Percentiles rank a stretch among this genome's conserved stretches.
Conservation (phyloP, 2,797 vertebrate species). For the Alcedo atthis region DNA sequence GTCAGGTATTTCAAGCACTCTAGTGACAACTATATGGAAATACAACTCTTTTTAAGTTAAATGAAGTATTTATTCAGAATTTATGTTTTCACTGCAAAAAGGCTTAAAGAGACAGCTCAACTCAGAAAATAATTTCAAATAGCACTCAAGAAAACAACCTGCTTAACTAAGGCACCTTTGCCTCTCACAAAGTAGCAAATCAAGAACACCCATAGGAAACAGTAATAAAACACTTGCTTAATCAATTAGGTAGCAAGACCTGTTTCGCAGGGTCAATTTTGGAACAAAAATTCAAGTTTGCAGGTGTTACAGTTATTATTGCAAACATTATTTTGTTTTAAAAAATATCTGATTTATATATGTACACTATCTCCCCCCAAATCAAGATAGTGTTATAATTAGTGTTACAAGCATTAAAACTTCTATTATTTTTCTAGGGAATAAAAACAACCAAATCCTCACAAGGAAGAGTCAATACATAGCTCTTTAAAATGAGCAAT, state of each 20-base stretch:
- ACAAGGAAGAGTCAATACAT: neutral
- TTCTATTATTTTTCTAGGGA: neutral
- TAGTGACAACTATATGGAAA: constrained; percentile 20
- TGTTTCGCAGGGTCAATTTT: neutral
- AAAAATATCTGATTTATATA: neutral
- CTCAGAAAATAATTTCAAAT: constrained; percentile 18
- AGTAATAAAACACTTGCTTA: neutral
- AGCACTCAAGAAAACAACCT: constrained; percentile 26
- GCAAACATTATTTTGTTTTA: neutral
- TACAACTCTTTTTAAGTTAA: constrained; percentile 36
- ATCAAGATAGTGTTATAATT: neutral
- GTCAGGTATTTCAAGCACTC: neutral
- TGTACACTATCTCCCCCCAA: rapidly evolving
- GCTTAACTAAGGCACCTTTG: constrained; percentile 2
- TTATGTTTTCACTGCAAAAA: constrained; percentile 16
- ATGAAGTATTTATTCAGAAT: neutral
- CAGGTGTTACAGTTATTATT: neutral
- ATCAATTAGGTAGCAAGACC: neutral
- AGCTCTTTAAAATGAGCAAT: neutral
- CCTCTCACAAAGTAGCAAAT: neutral
- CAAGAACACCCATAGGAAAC: neutral
- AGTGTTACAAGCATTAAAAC: neutral
- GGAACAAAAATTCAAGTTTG: neutral
- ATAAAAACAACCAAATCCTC: too few species aligned
- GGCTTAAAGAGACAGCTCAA: constrained; percentile 38